phyloP scores from a whole-genome alignment of 1,140 invertebrate species.

The Saccostrea echinata region DNA sequence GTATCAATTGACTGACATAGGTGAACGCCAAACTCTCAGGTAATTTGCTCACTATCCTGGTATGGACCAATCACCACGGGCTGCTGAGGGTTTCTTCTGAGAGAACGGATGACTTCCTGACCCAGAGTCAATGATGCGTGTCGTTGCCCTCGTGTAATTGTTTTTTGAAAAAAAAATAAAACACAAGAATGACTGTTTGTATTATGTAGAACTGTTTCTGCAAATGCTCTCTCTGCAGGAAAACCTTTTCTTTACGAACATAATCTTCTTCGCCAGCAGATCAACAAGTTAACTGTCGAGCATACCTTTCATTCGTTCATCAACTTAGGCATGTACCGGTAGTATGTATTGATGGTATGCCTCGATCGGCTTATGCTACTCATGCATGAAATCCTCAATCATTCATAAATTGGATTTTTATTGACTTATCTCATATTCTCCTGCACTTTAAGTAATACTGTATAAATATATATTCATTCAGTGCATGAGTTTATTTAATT shows the following conservation, averaged over 20 bases:
- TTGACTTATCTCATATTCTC: background rate
- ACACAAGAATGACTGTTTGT: background rate
- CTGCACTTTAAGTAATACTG: background rate
- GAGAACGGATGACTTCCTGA: background rate
- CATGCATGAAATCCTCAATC: conserved; percentile 6
- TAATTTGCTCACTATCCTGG: background rate
- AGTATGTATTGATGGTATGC: background rate
- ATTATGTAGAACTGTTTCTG: background rate
- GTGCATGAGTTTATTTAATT: background rate
- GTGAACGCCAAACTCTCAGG: conserved; percentile 6
- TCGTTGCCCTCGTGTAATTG: background rate
- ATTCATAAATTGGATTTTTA: conserved; percentile 39
- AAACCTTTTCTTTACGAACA: background rate
- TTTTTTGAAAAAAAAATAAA: background rate
- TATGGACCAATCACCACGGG: conserved; percentile 16
- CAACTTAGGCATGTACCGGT: background rate
- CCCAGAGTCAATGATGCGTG: conserved; percentile 6
- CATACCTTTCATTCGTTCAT: conserved; percentile 7
- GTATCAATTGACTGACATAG: conserved; percentile 23
- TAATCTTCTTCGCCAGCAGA: background rate
- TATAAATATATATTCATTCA: background rate
- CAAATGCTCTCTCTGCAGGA: background rate
- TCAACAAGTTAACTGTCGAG: background rate
- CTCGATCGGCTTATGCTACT: background rate
- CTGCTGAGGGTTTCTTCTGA: conserved; percentile 4